Evolutionary conservation across 2,888 invertebrate species (phyloP), one percentile per base, ranked within the genome.

Genomic region (Ypsolopha scabrella): DNA sequence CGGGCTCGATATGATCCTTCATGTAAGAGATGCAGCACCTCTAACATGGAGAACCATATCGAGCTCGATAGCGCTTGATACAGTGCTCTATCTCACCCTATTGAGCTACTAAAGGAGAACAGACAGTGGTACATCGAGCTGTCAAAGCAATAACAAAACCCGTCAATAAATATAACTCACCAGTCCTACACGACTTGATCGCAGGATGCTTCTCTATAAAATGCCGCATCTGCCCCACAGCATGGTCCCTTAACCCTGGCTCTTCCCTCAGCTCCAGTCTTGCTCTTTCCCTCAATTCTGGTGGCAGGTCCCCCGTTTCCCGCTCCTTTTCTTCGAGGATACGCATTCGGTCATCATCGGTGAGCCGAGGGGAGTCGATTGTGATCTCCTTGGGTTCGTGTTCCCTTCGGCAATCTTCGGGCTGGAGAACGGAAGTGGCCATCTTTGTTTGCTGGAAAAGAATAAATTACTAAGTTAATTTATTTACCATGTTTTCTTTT

Each of bases 201-300:
- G 91, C 89, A 0, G 94, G 93, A 79, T 95, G 94, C 72, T 94
- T 95, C 48, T 88, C 82, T 57, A 95, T 93, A 90, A 95, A 96
- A 60, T 94, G 92, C 51, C 94, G 88, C 83, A 96, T 90, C 68
- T 94, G 94, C 9, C 89, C 81, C 62, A 96, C 65, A 0, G 94
- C 91, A 60, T 95, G 93, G 6, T 91, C 90, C 45, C 94, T 85
- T 6, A 91, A 88, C 8, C 88, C 89, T 14, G 94, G 92, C 64
- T 95, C 94, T 73, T 96, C 96, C 45, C 94, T 88, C 24, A 96
- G 82, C 69, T 96, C 95, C 41, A 90, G 82, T 58, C 91, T 85
- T 41, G 94, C 94, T 43, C 88, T 72, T 58, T 89, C 88, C 56
- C 88, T 83, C 54, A 91, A 79, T 57, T 88, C 88, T n/a, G 82